phyloP scores from a whole-genome alignment of 2,113 vertebrate species.

The Hemicordylus capensis region DNA sequence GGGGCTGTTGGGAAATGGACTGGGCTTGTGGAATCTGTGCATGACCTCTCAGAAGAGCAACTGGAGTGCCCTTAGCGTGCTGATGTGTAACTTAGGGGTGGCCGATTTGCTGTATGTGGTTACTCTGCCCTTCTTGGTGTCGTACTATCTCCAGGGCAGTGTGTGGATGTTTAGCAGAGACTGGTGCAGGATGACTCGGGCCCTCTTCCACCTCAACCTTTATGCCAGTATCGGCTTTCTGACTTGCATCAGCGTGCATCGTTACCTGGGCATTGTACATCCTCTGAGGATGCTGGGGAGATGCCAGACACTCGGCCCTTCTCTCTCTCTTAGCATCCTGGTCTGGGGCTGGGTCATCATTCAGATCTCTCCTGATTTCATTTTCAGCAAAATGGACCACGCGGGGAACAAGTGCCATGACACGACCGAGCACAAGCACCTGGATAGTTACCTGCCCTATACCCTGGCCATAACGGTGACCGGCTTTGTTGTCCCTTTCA shows the following conservation, averaged over 20 bases:
- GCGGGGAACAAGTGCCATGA: conserved; percentile 58
- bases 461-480: conserved; percentile 65
- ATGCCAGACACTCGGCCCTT: conserved; percentile 37
- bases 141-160: conserved; percentile 66
- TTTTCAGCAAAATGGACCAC: conserved; percentile 58
- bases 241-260: conserved; percentile 84
- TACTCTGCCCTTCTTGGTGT: conserved; percentile 80
- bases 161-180: conserved; percentile 77
- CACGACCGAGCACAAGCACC: conserved; percentile 29
- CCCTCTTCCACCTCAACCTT: conserved; percentile 83
- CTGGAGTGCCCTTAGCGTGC: conserved; percentile 64
- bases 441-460: conserved; percentile 72
- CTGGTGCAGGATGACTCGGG: conserved; percentile 79
- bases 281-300: conserved; percentile 76
- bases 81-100: conserved; percentile 79
- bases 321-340: conserved; percentile 30
- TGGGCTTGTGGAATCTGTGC: conserved; percentile 70
- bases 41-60: conserved; percentile 27
- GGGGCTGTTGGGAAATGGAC: conserved; percentile 76
- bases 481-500: conserved; percentile 77
- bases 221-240: conserved; percentile 87
- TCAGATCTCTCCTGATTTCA: conserved; percentile 75
- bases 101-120: conserved; percentile 82
- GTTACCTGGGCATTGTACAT: conserved; percentile 85
- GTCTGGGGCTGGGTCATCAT: conserved; percentile 77